These are phyloP conservation scores for Euwallacea similis DNA, from an alignment of 1,140 invertebrate genomes.

Conservation along the genomic window DNA sequence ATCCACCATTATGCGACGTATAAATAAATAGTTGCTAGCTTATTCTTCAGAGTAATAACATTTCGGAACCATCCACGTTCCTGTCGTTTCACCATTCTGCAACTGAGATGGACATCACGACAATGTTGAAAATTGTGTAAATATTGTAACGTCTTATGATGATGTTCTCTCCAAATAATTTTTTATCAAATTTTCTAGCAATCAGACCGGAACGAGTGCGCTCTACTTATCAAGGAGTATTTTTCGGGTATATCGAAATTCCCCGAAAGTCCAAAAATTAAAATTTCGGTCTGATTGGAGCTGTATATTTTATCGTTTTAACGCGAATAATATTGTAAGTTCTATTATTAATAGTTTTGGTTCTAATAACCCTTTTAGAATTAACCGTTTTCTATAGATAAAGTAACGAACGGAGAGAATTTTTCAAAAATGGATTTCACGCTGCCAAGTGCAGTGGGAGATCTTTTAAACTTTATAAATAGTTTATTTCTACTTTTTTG, in stretches of 20 bases:
- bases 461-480: too few species aligned
- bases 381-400: background rate
- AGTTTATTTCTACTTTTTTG: background rate
- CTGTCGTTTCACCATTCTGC: background rate
- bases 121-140: background rate
- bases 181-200: background rate
- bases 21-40: background rate
- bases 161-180: conserved; percentile 3
- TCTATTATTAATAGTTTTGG: background rate
- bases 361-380: background rate
- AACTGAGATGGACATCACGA: background rate
- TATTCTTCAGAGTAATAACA: background rate
- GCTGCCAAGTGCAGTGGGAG: too few species aligned
- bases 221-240: too few species aligned
- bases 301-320: too few species aligned
- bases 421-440: too few species aligned
- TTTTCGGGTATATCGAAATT: too few species aligned
- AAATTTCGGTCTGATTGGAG: too few species aligned
- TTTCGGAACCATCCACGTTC: background rate
- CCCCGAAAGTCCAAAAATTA: too few species aligned
- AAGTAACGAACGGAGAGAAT: background rate
- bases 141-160: conserved; percentile 19
- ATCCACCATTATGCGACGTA: background rate
- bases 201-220: background rate
- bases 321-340: too few species aligned